These are phyloP conservation scores for Crematogaster levior DNA, from an alignment of 2,888 invertebrate genomes.

Conservation along the genomic window DNA sequence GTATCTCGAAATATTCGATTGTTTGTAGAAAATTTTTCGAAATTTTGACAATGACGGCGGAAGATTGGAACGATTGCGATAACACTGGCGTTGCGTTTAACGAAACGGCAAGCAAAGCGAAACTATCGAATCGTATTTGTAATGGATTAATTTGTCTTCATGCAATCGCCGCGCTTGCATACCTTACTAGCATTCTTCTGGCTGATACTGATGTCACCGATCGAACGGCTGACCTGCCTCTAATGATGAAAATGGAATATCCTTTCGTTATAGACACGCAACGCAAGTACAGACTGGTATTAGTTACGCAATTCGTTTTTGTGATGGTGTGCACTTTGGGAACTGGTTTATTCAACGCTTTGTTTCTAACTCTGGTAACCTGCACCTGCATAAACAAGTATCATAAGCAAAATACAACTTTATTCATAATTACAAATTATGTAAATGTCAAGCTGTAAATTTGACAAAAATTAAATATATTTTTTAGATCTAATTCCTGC, in stretches of 20 bases:
- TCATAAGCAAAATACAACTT: too few relatives aligned
- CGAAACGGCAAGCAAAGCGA: conserved; percentile 13
- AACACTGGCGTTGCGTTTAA: neutral
- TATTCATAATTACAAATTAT: too few relatives aligned
- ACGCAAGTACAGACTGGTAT: conserved; percentile 51
- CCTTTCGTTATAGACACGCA: conserved; percentile 54
- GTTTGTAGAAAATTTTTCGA: conserved; percentile 44
- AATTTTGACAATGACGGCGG: conserved; percentile 49
- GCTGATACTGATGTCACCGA: conserved; percentile 25
- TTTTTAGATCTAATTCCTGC: neutral
- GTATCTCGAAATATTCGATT: neutral
- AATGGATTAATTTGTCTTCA: conserved; percentile 42
- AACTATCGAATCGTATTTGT: conserved; percentile 27
- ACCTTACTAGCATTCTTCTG: conserved; percentile 20
- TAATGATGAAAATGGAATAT: conserved; percentile 59
- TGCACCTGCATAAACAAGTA: conserved; percentile 14
- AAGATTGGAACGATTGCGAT: conserved; percentile 48
- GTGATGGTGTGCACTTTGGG: conserved; percentile 38
- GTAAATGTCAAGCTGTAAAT: too few relatives aligned
- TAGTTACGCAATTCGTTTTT: conserved; percentile 45
- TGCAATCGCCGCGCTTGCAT: neutral
- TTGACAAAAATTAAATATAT: neutral
- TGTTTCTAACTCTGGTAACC: conserved; percentile 47
- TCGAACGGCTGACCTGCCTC: conserved; percentile 44
- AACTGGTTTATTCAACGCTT: conserved; percentile 39